Conservation (phyloP, 2,797 vertebrate species). For the Mormyrus proboscirostris region DNA sequence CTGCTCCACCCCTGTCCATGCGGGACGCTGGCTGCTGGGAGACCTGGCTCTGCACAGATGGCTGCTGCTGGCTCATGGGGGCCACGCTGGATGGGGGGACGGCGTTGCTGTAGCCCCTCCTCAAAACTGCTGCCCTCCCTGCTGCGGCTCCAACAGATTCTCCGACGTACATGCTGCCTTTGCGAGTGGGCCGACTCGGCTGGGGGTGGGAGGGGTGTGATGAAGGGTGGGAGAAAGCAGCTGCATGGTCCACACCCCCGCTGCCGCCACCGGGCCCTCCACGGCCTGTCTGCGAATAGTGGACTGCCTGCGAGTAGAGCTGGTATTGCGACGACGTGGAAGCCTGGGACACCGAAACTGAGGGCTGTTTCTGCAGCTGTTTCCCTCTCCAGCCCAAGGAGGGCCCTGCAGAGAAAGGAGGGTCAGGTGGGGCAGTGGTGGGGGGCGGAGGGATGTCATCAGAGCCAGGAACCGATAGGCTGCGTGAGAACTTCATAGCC, state of each 20-base stretch:
- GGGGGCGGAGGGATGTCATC: conserved; percentile 89
- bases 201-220: conserved; percentile 51
- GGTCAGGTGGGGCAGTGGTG: conserved; percentile 81
- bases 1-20: conserved; percentile 1
- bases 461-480: conserved; percentile 82
- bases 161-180: conserved; percentile 34
- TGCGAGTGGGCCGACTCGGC: conserved; percentile 41
- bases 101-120: conserved; percentile 69
- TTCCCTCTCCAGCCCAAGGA: conserved; percentile 53
- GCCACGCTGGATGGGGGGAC: conserved; percentile 61
- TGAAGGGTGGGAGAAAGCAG: background rate
- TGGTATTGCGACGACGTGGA: conserved; percentile 27
- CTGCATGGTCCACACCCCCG: conserved; percentile 46
- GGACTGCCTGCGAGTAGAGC: conserved; percentile 32
- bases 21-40: conserved; percentile 38
- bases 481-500: conserved; percentile 82
- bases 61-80: conserved; percentile 45
- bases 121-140: conserved; percentile 61
- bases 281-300: conserved; percentile 50
- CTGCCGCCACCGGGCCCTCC: conserved; percentile 51
- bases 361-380: conserved; percentile 34
- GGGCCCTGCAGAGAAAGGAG: conserved; percentile 73
- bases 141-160: conserved; percentile 59
- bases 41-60: conserved; percentile 28
- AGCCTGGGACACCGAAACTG: conserved; percentile 18